Percentiles rank a stretch among this genome's conserved stretches.
Evolutionary conservation across 2,797 vertebrate genomes (phyloP).

Genomic region (Phoebastria nigripes): DNA sequence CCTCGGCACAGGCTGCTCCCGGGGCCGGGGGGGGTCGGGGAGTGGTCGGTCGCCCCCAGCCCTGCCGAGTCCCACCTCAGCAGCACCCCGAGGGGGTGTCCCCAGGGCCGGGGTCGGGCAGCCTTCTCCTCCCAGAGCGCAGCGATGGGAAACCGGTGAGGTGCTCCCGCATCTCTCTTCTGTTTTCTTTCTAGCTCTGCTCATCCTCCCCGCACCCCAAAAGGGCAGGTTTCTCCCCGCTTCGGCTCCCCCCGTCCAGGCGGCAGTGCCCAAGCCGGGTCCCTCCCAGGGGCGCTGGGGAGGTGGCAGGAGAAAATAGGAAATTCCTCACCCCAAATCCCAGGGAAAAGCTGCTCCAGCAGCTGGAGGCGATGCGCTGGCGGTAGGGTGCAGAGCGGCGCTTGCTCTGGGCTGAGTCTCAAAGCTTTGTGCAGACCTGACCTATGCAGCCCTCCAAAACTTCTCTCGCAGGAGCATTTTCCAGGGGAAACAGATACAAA

Average conservation of each 20-base stretch:
- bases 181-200: background rate
- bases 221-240: background rate
- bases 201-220: background rate
- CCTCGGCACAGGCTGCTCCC: background rate
- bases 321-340: background rate
- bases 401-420: background rate
- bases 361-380: background rate
- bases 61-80: background rate
- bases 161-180: background rate
- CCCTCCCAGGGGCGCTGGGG: background rate
- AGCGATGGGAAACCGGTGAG: background rate
- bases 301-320: background rate
- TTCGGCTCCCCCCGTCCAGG: background rate
- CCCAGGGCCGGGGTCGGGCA: background rate
- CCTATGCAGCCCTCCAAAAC: background rate
- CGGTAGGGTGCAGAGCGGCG: background rate
- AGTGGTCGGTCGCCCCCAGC: background rate
- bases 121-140: background rate
- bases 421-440: background rate
- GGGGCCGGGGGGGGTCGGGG: background rate
- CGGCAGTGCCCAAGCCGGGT: fast-evolving
- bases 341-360: background rate
- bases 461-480: background rate
- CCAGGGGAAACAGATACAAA: background rate
- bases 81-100: background rate